Conservation (phyloP, 1,140 invertebrate genomes). For the Archegozetes longisetosus region DNA sequence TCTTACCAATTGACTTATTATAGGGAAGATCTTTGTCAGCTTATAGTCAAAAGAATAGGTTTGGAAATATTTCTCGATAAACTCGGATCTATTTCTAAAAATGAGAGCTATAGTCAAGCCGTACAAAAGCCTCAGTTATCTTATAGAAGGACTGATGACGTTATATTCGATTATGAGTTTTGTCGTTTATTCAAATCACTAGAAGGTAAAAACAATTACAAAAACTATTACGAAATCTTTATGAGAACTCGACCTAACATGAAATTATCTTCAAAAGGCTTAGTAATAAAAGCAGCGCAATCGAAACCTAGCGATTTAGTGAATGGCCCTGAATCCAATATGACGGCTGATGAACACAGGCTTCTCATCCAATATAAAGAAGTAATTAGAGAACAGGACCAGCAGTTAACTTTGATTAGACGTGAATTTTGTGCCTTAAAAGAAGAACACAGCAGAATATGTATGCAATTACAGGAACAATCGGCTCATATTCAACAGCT, state of each 20-base stretch:
- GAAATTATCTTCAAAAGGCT: slow-evolving; percentile 26
- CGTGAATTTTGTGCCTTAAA: slow-evolving; percentile 28
- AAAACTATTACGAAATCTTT: background rate
- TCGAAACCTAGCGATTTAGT: slow-evolving; percentile 35
- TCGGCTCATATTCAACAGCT: slow-evolving; percentile 52
- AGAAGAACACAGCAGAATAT: slow-evolving; percentile 22
- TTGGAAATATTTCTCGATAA: slow-evolving; percentile 74
- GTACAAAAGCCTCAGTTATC: slow-evolving; percentile 80
- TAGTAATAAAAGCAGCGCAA: slow-evolving; percentile 38
- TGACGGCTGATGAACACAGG: slow-evolving; percentile 37
- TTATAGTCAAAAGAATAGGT: slow-evolving; percentile 80
- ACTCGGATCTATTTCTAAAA: slow-evolving; percentile 63
- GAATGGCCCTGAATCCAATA: slow-evolving; percentile 26
- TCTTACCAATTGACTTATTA: slow-evolving; percentile 24
- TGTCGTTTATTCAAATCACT: slow-evolving; percentile 59
- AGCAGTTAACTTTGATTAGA: slow-evolving; percentile 45
- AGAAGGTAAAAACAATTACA: slow-evolving; percentile 22
- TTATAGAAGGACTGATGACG: slow-evolving; percentile 52
- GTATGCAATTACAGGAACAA: slow-evolving; percentile 52
- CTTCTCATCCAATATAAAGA: slow-evolving; percentile 66
- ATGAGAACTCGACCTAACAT: slow-evolving; percentile 8
- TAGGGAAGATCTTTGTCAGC: slow-evolving; percentile 57
- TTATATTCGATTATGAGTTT: slow-evolving; percentile 90
- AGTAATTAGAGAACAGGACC: slow-evolving; percentile 67
- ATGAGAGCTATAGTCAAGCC: slow-evolving; percentile 77